phyloP scores from a whole-genome alignment of 2,888 invertebrate genomes.

The Dicyrtoma fusca region DNA sequence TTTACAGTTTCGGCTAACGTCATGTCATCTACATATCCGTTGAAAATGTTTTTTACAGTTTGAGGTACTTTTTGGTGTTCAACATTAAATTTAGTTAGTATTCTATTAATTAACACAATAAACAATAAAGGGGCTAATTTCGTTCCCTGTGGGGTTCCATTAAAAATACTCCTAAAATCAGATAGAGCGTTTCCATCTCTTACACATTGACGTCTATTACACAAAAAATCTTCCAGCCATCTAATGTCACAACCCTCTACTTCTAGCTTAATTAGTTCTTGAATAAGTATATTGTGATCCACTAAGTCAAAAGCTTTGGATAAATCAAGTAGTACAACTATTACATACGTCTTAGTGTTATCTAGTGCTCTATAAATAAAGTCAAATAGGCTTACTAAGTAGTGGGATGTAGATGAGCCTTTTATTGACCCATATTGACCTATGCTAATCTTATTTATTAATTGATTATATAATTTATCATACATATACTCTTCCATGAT shows the following conservation, averaged over 20 bases:
- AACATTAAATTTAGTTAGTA: not conserved
- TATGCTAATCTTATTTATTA: not conserved
- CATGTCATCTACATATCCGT: conserved; percentile 1
- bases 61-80: no score
- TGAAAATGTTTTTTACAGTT: no score
- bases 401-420: not conserved
- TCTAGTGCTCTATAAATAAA: conserved; percentile 12
- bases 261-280: not conserved
- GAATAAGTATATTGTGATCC: conserved; percentile 6
- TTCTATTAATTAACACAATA: not conserved
- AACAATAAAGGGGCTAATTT: conserved; percentile 21
- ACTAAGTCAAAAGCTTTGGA: conserved; percentile 19
- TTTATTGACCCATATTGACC: conserved; percentile 12
- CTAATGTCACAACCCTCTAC: not conserved
- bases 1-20: not conserved
- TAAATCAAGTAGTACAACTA: conserved; percentile 5
- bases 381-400: conserved; percentile 4
- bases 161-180: not conserved
- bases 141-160: conserved; percentile 8
- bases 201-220: not conserved
- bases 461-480: not conserved
- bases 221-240: not conserved
- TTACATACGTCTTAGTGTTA: not conserved
- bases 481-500: conserved; percentile 14
- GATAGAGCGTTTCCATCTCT: not conserved